Evolutionary conservation across 2,797 vertebrate genomes (phyloP).

Genomic region (Phalloptychus januarius): DNA sequence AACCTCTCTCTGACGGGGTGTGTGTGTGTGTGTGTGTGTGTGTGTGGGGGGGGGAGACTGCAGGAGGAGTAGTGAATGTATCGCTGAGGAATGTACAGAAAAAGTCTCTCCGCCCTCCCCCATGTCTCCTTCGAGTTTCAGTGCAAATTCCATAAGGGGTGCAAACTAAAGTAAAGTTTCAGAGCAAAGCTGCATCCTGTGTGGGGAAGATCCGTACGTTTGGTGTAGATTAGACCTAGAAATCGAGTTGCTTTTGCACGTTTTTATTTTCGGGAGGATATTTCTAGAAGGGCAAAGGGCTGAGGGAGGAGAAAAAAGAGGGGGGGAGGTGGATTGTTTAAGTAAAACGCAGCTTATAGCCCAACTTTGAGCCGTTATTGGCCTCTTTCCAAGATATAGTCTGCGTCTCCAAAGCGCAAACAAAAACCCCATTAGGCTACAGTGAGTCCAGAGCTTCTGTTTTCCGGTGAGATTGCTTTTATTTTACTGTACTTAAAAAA

Average conservation of each 20-base stretch:
- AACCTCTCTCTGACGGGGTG: conserved; percentile 17
- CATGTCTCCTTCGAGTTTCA: conserved; percentile 38
- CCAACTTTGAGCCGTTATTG: conserved; percentile 59
- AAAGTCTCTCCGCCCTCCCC: conserved; percentile 73
- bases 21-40: not conserved
- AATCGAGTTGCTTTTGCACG: too few relatives aligned
- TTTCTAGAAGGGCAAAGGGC: not conserved
- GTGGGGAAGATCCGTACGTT: conserved; percentile 49
- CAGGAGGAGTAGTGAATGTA: conserved; percentile 72
- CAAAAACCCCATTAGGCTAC: conserved; percentile 48
- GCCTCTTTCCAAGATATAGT: conserved; percentile 63
- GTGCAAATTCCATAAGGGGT: conserved; percentile 76
- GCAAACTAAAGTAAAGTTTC: conserved; percentile 71
- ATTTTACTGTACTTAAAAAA: conserved; percentile 19
- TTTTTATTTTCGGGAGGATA: not conserved
- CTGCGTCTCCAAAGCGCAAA: conserved; percentile 49
- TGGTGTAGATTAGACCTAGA: conserved; percentile 20
- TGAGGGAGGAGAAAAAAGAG: not conserved
- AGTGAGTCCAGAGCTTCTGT: conserved; percentile 62
- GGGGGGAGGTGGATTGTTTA: conserved; percentile 53
- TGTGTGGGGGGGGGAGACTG: conserved; percentile 26
- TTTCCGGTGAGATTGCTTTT: conserved; percentile 72
- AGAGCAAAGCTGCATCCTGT: conserved; percentile 58
- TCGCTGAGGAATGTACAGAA: conserved; percentile 79
- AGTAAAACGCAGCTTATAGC: conserved; percentile 60